Evolutionary conservation across 2,113 vertebrate species (phyloP).

Genomic region (Isurus oxyrinchus): DNA sequence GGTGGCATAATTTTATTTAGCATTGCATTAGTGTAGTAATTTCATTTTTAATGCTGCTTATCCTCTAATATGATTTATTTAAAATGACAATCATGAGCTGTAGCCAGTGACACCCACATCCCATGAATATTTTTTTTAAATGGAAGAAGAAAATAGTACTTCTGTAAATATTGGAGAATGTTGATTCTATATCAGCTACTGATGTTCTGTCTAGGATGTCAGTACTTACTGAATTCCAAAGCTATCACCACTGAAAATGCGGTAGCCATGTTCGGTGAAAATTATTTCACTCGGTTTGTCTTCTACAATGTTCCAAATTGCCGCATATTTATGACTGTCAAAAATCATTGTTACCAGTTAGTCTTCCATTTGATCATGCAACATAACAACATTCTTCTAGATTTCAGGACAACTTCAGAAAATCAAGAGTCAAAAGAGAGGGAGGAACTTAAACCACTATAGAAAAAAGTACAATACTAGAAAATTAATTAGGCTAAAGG

Average conservation of each 20-base stretch:
- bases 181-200: not conserved
- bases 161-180: not conserved
- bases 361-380: not conserved
- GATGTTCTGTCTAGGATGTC: not conserved
- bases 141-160: too few species aligned
- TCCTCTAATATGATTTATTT: not conserved
- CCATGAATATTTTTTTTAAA: too few species aligned
- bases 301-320: not conserved
- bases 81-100: not conserved
- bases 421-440: too few species aligned
- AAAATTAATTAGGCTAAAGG: too few species aligned
- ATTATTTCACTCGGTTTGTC: too few species aligned
- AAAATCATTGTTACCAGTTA: not conserved
- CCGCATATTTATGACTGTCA: not conserved
- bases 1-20: not conserved
- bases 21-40: not conserved
- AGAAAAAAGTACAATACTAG: too few species aligned
- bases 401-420: not conserved
- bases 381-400: not conserved
- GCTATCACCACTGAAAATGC: not conserved
- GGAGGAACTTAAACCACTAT: too few species aligned
- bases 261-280: not conserved
- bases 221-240: conserved; percentile 2
- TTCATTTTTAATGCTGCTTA: not conserved
- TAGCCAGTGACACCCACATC: too few species aligned